Evolutionary conservation across 2,888 invertebrate species (phyloP).

Genomic region (Drosophila cyrtoloma): DNA sequence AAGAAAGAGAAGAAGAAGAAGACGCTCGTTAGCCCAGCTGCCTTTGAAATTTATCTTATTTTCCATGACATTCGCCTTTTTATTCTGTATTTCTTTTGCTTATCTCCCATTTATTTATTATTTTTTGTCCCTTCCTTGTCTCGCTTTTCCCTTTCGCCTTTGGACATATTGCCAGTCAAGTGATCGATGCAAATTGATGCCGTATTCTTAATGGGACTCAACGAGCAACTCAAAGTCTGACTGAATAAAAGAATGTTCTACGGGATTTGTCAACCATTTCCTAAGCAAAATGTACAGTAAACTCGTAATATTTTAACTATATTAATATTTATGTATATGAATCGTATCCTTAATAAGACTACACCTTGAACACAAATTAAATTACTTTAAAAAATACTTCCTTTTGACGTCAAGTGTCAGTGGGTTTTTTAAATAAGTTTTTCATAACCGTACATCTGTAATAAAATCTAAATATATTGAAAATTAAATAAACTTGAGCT

Average conservation of each 20-base stretch:
- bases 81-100: slow-evolving; percentile 30
- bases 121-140: slow-evolving; percentile 34
- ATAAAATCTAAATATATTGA: not conserved
- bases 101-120: slow-evolving; percentile 14
- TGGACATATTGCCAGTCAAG: slow-evolving; percentile 74
- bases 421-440: too few species aligned
- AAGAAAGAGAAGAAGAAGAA: slow-evolving; percentile 2
- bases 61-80: slow-evolving; percentile 56
- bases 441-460: too few species aligned
- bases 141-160: slow-evolving; percentile 36
- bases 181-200: slow-evolving; percentile 81
- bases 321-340: not conserved
- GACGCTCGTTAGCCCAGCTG: slow-evolving; percentile 77
- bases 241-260: not conserved
- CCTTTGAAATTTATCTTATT: slow-evolving; percentile 74
- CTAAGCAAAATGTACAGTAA: not conserved
- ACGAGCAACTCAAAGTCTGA: slow-evolving; percentile 10
- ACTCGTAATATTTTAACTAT: not conserved
- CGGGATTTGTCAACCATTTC: not conserved
- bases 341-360: not conserved
- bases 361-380: not conserved
- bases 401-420: too few species aligned
- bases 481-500: not conserved
- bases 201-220: slow-evolving; percentile 63
- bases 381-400: not conserved